phyloP scores from a whole-genome alignment of 1,140 invertebrate genomes.

The Drosophila dunni region DNA sequence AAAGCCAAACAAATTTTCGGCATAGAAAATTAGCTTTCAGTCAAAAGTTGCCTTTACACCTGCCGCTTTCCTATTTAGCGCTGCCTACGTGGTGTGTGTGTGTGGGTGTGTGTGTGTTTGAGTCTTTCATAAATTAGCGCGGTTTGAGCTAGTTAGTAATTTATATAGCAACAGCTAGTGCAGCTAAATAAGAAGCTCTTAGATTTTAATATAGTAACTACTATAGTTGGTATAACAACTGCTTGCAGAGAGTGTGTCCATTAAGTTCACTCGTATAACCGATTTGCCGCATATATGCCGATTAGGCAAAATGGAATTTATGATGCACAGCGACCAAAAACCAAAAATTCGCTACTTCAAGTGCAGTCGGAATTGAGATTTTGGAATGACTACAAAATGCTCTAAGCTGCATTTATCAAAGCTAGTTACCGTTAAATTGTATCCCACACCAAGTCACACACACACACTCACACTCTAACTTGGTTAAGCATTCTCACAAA shows the following conservation, averaged over 20 bases:
- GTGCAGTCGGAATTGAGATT: conserved; percentile 18
- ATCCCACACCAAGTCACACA: conserved; percentile 25
- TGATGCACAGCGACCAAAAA: conserved; percentile 49
- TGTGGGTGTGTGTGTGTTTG: not conserved
- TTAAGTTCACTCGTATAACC: not conserved
- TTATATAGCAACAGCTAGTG: conserved; percentile 31
- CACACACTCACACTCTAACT: not conserved
- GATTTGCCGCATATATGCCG: conserved; percentile 60
- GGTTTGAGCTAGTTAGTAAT: conserved; percentile 26
- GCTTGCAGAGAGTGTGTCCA: conserved; percentile 12
- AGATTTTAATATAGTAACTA: conserved; percentile 22
- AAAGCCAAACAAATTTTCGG: conserved; percentile 59
- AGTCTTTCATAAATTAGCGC: conserved; percentile 11
- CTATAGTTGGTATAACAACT: not conserved
- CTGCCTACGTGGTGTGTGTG: not conserved
- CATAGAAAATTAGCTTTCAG: conserved; percentile 66
- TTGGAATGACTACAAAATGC: conserved; percentile 2
- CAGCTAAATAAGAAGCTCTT: conserved; percentile 44
- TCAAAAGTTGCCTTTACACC: conserved; percentile 54
- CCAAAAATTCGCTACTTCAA: conserved; percentile 8
- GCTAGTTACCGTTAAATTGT: conserved; percentile 70
- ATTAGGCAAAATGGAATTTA: conserved; percentile 75
- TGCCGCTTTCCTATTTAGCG: conserved; percentile 17
- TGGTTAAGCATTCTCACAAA: conserved; percentile 8
- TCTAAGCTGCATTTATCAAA: conserved; percentile 58